Base-by-base conservation (phyloP, 1,140 invertebrate species). In the Hylaeus volcanicus region DNA sequence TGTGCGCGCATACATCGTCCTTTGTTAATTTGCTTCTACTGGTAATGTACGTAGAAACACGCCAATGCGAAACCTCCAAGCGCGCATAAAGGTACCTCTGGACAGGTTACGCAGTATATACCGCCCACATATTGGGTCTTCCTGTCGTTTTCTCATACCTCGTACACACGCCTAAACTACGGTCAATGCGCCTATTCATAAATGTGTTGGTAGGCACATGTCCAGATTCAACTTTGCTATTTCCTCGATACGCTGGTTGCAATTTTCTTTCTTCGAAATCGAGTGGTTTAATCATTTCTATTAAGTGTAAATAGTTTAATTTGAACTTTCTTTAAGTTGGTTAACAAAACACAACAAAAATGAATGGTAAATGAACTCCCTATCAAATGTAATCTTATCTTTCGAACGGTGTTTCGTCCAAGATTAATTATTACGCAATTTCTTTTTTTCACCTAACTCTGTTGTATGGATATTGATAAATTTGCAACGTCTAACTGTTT, bases 71-170 rank as follows among this genome's bases (percentile, higher is more conserved):
- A 77, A 66, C 58, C 58, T 65, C 41, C 48, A 65, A 37, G 58
- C 61, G 39, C 70, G 45, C 74, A 68, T 64, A 64, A 26, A 72
- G 45, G 55, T 58, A 66, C 15, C 39, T 70, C n/a, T 66, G 45
- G 68, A 55, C 71, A 84, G 74, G 61, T 69, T 69, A 60, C 72
- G 63, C 74, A 55, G 72, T 82, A 83, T 72, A 74, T 68, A 60
- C 82, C 87, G 83, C 85, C 86, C 89, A 87, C 86, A 86, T 91
- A 87, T 86, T 85, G 87, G 64, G 53, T 78, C 70, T 74, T 69
- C 60, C 53, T 64, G 77, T 81, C 85, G 63, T 64, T 64, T 72
- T 72, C 72, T 63, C 69, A 9, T 83, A 45, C 45, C 71, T 66
- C 81, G 61, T 43, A 12, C 1, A 0, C 15, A 14, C 56, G 68